These are phyloP conservation scores for Varroa destructor DNA, from an alignment of 1,140 invertebrate species.

Conservation along the genomic window DNA sequence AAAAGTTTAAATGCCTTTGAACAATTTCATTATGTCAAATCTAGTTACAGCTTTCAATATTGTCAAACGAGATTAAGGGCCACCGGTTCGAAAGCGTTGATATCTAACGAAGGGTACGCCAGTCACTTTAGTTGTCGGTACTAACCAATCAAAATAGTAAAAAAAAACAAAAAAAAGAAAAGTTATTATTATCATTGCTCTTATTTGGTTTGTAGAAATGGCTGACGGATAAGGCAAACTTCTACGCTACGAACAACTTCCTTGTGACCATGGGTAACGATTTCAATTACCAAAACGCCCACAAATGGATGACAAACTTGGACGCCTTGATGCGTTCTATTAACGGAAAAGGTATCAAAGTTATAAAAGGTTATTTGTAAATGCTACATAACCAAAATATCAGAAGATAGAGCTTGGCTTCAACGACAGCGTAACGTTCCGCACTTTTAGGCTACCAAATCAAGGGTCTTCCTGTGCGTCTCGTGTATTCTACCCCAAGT, in stretches of 20 bases:
- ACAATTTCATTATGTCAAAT: too few relatives aligned
- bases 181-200: too few relatives aligned
- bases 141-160: too few relatives aligned
- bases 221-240: slow-evolving; percentile 37
- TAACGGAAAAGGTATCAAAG: slow-evolving; percentile 36
- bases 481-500: slow-evolving; percentile 62
- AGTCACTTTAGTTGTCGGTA: too few relatives aligned
- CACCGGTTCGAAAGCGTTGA: too few relatives aligned
- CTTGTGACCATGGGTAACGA: slow-evolving; percentile 49
- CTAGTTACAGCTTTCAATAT: too few relatives aligned
- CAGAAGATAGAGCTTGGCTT: too few relatives aligned
- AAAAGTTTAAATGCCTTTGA: too few relatives aligned
- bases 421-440: too few relatives aligned
- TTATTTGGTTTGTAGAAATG: slow-evolving; percentile 39
- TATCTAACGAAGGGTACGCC: too few relatives aligned
- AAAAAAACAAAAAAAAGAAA: too few relatives aligned
- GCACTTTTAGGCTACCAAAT: not conserved
- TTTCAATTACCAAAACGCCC: slow-evolving; percentile 48
- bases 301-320: slow-evolving; percentile 52
- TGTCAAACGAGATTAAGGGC: too few relatives aligned
- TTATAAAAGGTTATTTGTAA: not conserved
- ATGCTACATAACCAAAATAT: not conserved
- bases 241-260: slow-evolving; percentile 42
- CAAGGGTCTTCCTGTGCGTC: slow-evolving; percentile 44
- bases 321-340: slow-evolving; percentile 58